phyloP scores from a whole-genome alignment of 1,140 invertebrate genomes.

The Stegodyphus dumicola region DNA sequence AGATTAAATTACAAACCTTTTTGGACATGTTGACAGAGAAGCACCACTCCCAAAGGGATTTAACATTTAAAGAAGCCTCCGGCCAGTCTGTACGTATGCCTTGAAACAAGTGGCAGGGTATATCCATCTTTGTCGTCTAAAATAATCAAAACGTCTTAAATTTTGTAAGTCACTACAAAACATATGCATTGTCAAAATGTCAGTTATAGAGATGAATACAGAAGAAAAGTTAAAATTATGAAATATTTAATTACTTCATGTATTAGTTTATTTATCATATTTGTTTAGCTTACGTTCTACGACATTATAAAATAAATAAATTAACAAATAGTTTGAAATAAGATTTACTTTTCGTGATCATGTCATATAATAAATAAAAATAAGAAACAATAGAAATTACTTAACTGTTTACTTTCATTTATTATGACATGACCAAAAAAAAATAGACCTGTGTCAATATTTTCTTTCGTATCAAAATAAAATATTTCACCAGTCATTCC shows the following conservation, averaged over 20 bases:
- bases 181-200: not conserved
- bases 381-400: too few relatives aligned
- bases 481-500: too few relatives aligned
- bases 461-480: too few relatives aligned
- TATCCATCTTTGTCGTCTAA: slow-evolving; percentile 18
- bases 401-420: too few relatives aligned
- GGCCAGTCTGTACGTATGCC: slow-evolving; percentile 44
- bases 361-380: too few relatives aligned
- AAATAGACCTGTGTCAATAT: too few relatives aligned
- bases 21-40: slow-evolving; percentile 13
- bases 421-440: too few relatives aligned
- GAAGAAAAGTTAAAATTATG: not conserved
- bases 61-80: not conserved
- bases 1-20: not conserved
- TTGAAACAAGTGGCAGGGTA: slow-evolving; percentile 48
- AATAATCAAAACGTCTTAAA: not conserved
- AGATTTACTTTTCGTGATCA: too few relatives aligned
- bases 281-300: too few relatives aligned
- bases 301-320: too few relatives aligned
- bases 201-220: not conserved
- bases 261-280: too few relatives aligned
- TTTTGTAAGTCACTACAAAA: not conserved
- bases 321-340: too few relatives aligned
- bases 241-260: not conserved
- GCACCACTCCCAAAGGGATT: slow-evolving; percentile 51